A percentile compares a stretch with the other conserved stretches of the same genome.
Conservation (phyloP, 2,797 vertebrate species). For the Gadopsis marmoratus region DNA sequence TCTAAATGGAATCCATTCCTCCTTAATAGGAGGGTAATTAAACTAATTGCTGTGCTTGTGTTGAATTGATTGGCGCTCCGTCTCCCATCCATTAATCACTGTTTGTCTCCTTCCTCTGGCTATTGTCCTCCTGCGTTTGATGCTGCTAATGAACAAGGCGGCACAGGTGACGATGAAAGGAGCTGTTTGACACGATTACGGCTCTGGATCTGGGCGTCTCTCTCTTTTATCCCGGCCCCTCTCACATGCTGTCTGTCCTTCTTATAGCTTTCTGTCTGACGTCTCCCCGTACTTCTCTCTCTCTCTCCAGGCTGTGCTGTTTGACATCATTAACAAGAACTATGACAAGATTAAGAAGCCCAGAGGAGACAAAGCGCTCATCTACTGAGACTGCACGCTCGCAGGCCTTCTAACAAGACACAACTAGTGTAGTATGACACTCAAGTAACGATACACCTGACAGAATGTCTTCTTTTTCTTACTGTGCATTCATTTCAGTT, state of each 20-base stretch:
- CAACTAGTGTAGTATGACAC: conserved; percentile 62
- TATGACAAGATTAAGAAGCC: conserved; percentile 94
- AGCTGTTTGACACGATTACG: conserved; percentile 33
- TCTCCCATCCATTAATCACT: conserved; percentile 58
- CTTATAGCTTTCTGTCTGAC: not conserved
- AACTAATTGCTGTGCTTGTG: conserved; percentile 62
- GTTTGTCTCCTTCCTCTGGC: conserved; percentile 42
- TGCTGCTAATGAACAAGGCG: conserved; percentile 52
- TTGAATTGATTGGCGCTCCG: conserved; percentile 61
- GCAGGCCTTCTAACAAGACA: conserved; percentile 39
- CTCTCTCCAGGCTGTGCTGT: conserved; percentile 87
- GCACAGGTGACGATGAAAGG: conserved; percentile 67
- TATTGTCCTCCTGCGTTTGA: conserved; percentile 64
- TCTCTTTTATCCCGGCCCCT: conserved; percentile 32
- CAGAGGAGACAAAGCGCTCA: conserved; percentile 92
- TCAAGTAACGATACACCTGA: conserved; percentile 49
- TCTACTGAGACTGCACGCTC: conserved; percentile 85
- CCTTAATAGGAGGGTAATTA: conserved; percentile 65
- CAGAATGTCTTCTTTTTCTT: conserved; percentile 29
- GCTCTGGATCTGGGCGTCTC: conserved; percentile 30
- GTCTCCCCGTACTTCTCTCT: not conserved
- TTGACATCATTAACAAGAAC: conserved; percentile 93
- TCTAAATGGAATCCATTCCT: conserved; percentile 48
- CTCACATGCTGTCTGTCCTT: conserved; percentile 4
- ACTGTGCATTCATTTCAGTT: conserved; percentile 50